A percentile compares a stretch with the other conserved stretches of the same genome.
Evolutionary conservation across 2,888 invertebrate genomes (phyloP).

Genomic region (Drosophila kokeensis): DNA sequence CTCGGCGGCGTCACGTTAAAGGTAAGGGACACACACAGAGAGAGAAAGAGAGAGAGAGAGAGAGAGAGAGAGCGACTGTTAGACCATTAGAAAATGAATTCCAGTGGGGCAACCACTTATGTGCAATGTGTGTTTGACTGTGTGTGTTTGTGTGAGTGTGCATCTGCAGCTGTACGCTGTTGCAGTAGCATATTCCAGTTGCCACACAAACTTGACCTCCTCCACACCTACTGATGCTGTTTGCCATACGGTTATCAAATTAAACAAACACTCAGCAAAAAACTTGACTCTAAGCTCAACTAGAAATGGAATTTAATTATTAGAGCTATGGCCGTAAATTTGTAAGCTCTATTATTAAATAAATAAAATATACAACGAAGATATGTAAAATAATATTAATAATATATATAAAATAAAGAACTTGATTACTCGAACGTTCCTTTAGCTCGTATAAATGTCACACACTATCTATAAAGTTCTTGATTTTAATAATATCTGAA

Average conservation of each 20-base stretch:
- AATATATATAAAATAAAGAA: background rate
- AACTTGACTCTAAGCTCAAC: background rate
- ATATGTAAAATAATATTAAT: background rate
- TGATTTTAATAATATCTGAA: background rate
- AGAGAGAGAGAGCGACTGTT: background rate
- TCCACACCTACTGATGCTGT: background rate
- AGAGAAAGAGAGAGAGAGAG: slow-evolving; percentile 44
- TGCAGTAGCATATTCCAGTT: slow-evolving; percentile 3
- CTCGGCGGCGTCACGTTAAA: slow-evolving; percentile 91
- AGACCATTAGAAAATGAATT: slow-evolving; percentile 6
- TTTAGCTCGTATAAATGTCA: background rate
- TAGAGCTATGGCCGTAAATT: background rate
- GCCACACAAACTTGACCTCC: slow-evolving; percentile 1
- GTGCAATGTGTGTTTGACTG: background rate
- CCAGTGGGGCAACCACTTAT: slow-evolving; percentile 6
- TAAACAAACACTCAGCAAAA: background rate
- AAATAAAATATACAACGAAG: background rate
- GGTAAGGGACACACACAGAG: slow-evolving; percentile 83
- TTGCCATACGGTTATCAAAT: slow-evolving; percentile 11
- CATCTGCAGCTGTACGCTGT: slow-evolving; percentile 9
- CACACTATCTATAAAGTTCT: background rate
- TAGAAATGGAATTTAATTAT: background rate
- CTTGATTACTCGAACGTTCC: background rate
- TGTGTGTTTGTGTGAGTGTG: slow-evolving; percentile 11
- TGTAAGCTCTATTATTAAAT: background rate